Conservation (phyloP, 2,888 invertebrate genomes). For the Hirtodrosophila trivittata region DNA sequence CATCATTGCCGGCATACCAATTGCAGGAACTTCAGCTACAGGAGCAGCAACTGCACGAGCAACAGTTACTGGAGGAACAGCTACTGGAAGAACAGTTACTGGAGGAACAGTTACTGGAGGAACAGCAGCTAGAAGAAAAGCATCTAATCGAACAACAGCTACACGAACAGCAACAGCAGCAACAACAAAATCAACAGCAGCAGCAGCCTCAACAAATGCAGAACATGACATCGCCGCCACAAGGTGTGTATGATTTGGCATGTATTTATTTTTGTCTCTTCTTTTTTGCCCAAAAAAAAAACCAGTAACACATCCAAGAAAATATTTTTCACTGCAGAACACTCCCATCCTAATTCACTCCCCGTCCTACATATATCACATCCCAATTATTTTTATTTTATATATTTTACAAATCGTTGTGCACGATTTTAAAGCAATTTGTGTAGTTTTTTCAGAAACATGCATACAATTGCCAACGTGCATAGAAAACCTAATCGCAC, state of each 20-base stretch:
- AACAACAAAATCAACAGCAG: background rate
- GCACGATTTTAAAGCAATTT: conserved; percentile 83
- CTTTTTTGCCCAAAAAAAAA: conserved; percentile 32
- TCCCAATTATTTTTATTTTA: conserved; percentile 49
- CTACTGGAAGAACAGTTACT: conserved; percentile 7
- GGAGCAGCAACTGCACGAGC: conserved; percentile 26
- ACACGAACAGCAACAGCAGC: conserved; percentile 12
- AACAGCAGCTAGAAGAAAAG: no score
- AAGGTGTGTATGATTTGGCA: conserved; percentile 66
- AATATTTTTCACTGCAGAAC: background rate
- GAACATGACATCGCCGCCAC: conserved; percentile 45
- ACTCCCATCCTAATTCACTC: conserved; percentile 6
- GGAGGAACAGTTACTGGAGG: background rate
- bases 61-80: background rate
- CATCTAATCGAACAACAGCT: no score
- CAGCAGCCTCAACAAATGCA: background rate
- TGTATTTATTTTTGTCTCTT: conserved; percentile 37
- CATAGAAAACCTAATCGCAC: conserved; percentile 86
- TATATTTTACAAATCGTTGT: conserved; percentile 66
- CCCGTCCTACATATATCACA: conserved; percentile 1
- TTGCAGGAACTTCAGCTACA: conserved; percentile 23
- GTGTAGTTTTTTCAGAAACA: conserved; percentile 84
- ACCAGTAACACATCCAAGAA: conserved; percentile 15
- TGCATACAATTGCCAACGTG: conserved; percentile 84
- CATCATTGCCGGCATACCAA: conserved; percentile 26